Evolutionary conservation across 2,888 invertebrate genomes (phyloP).

Genomic region (Pinctada fucata): DNA sequence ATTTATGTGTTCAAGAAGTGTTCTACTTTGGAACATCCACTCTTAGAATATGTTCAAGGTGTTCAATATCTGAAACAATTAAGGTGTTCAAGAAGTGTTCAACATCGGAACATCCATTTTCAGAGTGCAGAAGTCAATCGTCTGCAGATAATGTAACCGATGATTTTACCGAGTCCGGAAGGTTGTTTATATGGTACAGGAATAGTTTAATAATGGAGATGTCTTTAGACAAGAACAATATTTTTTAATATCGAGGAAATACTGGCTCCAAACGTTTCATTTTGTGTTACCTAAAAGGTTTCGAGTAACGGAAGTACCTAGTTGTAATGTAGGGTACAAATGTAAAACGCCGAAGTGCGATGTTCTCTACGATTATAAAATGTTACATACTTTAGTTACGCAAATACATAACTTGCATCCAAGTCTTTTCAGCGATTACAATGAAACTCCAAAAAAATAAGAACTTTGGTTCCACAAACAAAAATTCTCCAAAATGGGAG

Average conservation of each 20-base stretch:
- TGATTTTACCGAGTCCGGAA: no score
- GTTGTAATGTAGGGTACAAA: conserved; percentile 22
- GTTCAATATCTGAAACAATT: no score
- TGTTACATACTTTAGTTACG: neutral
- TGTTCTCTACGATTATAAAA: neutral
- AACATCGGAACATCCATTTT: no score
- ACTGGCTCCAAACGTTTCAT: conserved; percentile 25
- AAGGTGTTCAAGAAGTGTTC: no score
- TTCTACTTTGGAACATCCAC: no score
- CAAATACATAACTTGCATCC: conserved; percentile 9
- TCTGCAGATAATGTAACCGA: no score
- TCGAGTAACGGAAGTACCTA: neutral
- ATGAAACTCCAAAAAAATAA: neutral
- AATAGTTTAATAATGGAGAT: conserved; percentile 13
- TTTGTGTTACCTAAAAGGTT: conserved; percentile 14
- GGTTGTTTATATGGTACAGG: no score
- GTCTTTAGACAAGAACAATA: conserved; percentile 7
- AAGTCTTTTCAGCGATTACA: neutral
- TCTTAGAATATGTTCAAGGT: no score
- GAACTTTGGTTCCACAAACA: neutral
- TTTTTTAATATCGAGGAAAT: conserved; percentile 1
- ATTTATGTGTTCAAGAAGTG: no score
- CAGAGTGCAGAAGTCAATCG: no score
- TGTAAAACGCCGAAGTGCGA: neutral
- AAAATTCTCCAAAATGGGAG: neutral